Percentiles rank a stretch among this genome's conserved stretches.
Conservation (phyloP, 2,888 invertebrate genomes). For the Andricus curvator region DNA sequence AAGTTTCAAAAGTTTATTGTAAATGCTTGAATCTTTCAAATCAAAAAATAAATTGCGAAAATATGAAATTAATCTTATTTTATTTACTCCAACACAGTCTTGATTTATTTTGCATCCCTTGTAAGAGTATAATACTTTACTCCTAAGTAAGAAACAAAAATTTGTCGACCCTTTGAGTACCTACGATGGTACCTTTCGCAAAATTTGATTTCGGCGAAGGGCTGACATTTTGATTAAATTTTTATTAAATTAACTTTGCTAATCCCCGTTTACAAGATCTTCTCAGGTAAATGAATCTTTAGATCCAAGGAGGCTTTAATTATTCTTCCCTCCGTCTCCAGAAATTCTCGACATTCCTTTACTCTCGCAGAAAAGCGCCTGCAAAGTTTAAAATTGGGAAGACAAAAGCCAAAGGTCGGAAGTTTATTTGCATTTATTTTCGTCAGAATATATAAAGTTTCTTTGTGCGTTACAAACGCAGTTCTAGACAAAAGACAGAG, state of each 20-base stretch:
- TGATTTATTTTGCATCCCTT: background rate
- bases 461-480: background rate
- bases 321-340: slow-evolving; percentile 14
- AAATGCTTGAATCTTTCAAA: no score
- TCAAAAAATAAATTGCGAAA: no score
- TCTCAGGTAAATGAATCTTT: slow-evolving; percentile 30
- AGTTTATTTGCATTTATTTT: slow-evolving; percentile 32
- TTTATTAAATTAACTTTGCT: slow-evolving; percentile 14
- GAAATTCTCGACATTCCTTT: slow-evolving; percentile 15
- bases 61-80: background rate
- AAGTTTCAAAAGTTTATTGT: no score
- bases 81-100: background rate
- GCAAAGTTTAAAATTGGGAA: slow-evolving; percentile 6
- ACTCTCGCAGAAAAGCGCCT: slow-evolving; percentile 11
- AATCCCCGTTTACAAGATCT: slow-evolving; percentile 14
- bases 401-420: slow-evolving; percentile 6
- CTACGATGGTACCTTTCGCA: background rate
- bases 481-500: background rate
- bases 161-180: background rate
- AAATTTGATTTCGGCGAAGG: background rate
- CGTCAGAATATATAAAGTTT: background rate
- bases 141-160: background rate
- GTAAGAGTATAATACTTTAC: background rate
- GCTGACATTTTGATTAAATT: slow-evolving; percentile 17
- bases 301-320: slow-evolving; percentile 9